A percentile compares a stretch with the other conserved stretches of the same genome.
These are phyloP conservation scores for Heteropelma amictum DNA, from an alignment of 2,888 invertebrate species.

Conservation along the genomic window DNA sequence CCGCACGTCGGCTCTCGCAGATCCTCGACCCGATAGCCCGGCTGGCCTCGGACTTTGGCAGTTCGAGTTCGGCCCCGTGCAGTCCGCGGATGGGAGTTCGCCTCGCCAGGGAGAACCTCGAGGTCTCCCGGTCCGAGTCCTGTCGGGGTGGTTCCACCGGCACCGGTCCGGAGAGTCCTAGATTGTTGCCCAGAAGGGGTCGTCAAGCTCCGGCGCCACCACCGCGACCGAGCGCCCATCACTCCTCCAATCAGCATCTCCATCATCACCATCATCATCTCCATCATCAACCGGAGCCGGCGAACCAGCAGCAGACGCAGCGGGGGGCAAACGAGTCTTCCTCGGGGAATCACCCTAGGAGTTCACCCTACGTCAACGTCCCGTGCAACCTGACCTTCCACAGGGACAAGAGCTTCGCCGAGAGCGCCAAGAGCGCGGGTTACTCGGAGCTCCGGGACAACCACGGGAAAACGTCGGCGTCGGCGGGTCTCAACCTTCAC, in stretches of 20 bases:
- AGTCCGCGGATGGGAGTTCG: conserved; percentile 73
- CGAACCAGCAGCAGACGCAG: conserved; percentile 69
- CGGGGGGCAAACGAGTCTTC: too few species aligned
- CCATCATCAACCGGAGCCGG: conserved; percentile 66
- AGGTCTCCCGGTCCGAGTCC: conserved; percentile 48
- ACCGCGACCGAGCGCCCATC: conserved; percentile 75
- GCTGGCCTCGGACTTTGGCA: conserved; percentile 79
- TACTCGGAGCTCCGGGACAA: conserved; percentile 72
- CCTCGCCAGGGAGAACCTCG: conserved; percentile 27
- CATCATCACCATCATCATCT: conserved; percentile 73
- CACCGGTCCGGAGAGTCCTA: conserved; percentile 85
- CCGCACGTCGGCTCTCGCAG: conserved; percentile 87
- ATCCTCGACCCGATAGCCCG: conserved; percentile 90
- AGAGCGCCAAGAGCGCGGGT: conserved; percentile 69
- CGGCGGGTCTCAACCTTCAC: background rate
- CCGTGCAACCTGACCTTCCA: conserved; percentile 70
- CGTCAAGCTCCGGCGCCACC: conserved; percentile 78
- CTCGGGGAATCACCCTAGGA: conserved; percentile 66
- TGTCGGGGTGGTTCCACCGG: conserved; percentile 67
- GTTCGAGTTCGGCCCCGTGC: conserved; percentile 81
- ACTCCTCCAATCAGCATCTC: conserved; percentile 61
- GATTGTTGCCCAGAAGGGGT: conserved; percentile 81
- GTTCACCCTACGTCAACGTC: conserved; percentile 74
- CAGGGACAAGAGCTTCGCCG: conserved; percentile 72
- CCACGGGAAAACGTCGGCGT: too few species aligned